Conservation (phyloP, 2,888 invertebrate species). For the Lobophora halterata region DNA sequence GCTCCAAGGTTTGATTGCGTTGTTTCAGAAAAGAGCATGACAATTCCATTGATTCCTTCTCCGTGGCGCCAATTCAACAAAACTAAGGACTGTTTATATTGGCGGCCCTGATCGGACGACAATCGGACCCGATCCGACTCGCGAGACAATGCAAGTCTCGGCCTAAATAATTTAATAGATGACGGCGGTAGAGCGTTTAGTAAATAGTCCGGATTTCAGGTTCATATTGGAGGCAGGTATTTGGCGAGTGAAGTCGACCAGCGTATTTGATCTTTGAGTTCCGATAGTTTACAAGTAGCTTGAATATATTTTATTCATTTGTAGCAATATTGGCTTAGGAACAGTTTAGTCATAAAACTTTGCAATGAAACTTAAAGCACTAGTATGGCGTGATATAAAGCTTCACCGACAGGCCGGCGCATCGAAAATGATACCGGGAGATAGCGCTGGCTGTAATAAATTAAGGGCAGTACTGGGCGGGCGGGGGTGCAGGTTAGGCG, state of each 20-base stretch:
- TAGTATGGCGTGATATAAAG: slow-evolving; percentile 18
- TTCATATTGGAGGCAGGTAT: slow-evolving; percentile 8
- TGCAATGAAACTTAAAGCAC: slow-evolving; percentile 11
- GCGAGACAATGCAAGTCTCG: slow-evolving; percentile 73
- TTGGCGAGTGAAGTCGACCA: too few species aligned
- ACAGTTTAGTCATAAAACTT: slow-evolving; percentile 7
- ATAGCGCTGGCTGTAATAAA: slow-evolving; percentile 57
- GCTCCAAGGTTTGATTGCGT: too few species aligned
- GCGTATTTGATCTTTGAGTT: too few species aligned
- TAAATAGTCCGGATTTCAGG: slow-evolving; percentile 48
- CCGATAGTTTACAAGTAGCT: too few species aligned
- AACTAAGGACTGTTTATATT: slow-evolving; percentile 73
- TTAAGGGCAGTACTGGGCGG: slow-evolving; percentile 49
- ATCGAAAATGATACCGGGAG: slow-evolving; percentile 17
- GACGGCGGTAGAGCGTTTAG: slow-evolving; percentile 58
- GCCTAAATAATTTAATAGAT: slow-evolving; percentile 77
- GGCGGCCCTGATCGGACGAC: slow-evolving; percentile 37
- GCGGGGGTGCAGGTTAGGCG: slow-evolving; percentile 49
- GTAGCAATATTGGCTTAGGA: too few species aligned
- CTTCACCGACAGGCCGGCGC: slow-evolving; percentile 6
- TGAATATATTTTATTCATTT: too few species aligned
- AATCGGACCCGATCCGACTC: slow-evolving; percentile 41
- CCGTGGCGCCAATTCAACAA: slow-evolving; percentile 51
- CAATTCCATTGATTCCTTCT: slow-evolving; percentile 24
- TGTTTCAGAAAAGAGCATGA: too few species aligned